Base-by-base conservation (phyloP, 2,797 vertebrate genomes). In the Graptemys geographica region DNA sequence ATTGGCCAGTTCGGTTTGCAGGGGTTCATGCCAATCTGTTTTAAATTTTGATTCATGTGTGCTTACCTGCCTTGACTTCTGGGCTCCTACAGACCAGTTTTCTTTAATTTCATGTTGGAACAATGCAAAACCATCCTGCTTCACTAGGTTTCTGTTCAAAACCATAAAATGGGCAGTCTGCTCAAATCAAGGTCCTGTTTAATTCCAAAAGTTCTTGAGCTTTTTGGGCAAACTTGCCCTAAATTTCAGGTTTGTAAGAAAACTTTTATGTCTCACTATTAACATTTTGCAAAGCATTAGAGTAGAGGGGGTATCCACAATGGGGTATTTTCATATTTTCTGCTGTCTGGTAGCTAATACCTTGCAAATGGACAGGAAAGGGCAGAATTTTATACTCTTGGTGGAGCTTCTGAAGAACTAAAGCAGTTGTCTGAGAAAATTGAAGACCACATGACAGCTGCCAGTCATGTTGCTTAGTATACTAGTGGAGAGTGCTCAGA, bases 91-190 rank as follows among this genome's bases (percentile, higher is more conserved):
- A 94, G 96, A 86, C 52, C 7, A 28, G 44, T 47, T 47, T 76
- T 76, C 74, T 76, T 76, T 47, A 8, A 76, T 76, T 15, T 76
- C 12, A 47, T 47, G 6, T 76, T 76, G 41, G 4, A 76, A 76
- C 23, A 11, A 76, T 2, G 41, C 41, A 89, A 96, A 96, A 96
- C 84, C 91, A 96, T 92, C 90, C n/a, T 92, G 11, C 4, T 92
- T 84, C 85, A 89, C 76, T 90, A 95, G 87, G 87, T 65, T 94
- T 52, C 33, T 74, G 12, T 5, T 28, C 5, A 84, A 53, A 87
- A 4, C 2, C 85, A 49, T 83, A 81, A 90, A 89, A 85, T 25
- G 62, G 79, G 79, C 76, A 79, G 83, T 80, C 91, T 95, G 83
- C 27, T 74, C 84, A 85, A 56, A 49, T 78, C 85, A 91, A n/a